Conservation (phyloP, 2,797 vertebrate genomes). For the Sebastes reedi region DNA sequence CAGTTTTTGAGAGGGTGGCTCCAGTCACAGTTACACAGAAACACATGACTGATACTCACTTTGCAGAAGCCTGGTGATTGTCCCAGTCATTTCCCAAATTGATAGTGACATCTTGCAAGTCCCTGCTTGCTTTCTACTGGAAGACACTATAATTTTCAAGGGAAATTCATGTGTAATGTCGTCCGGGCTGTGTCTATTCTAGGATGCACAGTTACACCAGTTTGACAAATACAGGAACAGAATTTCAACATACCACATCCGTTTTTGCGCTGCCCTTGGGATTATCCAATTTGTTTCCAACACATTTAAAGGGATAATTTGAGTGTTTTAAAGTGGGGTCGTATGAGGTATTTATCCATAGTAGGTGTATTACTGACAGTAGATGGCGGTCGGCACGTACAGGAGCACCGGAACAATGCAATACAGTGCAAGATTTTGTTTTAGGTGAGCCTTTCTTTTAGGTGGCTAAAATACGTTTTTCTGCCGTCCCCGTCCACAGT, state of each 20-base stretch:
- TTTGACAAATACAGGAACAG: constrained; percentile 1
- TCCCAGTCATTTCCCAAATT: background rate
- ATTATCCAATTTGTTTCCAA: background rate
- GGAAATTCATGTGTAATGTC: constrained; percentile 9
- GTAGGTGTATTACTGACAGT: no score
- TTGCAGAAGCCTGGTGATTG: background rate
- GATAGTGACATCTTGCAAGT: background rate
- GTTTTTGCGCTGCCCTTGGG: background rate
- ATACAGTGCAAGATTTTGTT: no score
- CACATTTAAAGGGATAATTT: background rate
- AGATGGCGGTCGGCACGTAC: no score
- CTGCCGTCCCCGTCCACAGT: no score
- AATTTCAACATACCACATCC: background rate
- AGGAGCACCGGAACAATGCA: no score
- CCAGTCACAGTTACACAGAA: background rate
- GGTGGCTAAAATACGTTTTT: no score
- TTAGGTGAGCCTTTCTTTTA: no score
- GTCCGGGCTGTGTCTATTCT: background rate
- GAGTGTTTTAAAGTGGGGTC: no score
- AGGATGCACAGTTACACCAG: background rate
- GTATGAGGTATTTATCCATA: no score
- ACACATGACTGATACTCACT: background rate
- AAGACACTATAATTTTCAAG: background rate
- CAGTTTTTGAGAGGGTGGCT: background rate
- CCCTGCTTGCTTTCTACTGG: background rate